Conservation (phyloP, 2,113 vertebrate species). For the Hydrochoerus hydrochaeris region DNA sequence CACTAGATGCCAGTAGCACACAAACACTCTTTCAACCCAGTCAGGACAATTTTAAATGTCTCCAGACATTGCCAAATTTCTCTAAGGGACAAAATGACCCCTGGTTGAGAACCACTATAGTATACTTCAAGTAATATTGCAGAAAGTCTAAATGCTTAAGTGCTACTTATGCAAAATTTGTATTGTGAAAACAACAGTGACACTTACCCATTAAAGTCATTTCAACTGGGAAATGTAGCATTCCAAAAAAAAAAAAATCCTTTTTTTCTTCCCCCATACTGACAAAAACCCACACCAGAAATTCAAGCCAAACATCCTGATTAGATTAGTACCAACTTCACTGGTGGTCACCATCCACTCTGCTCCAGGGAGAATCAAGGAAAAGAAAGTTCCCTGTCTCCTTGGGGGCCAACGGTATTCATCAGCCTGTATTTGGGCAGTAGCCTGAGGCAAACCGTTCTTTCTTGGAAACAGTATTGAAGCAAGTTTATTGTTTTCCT, state of each 20-base stretch:
- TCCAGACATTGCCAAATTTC: neutral
- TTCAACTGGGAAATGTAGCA: constrained; percentile 33
- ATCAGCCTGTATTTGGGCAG: constrained; percentile 58
- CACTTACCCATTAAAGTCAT: constrained; percentile 45
- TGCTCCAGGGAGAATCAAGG: constrained; percentile 41
- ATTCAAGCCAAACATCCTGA: constrained; percentile 78
- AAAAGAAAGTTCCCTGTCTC: constrained; percentile 67
- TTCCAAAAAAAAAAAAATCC: constrained; percentile 56
- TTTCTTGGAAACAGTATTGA: constrained; percentile 69
- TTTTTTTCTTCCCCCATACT: constrained; percentile 35
- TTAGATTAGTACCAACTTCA: constrained; percentile 78
- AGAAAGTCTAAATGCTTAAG: constrained; percentile 48
- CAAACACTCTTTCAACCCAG: neutral
- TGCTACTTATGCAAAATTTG: constrained; percentile 25
- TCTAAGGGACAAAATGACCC: neutral
- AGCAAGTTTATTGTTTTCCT: constrained; percentile 78
- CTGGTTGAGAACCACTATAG: neutral
- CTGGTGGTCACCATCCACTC: constrained; percentile 65
- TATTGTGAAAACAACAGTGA: constrained; percentile 42
- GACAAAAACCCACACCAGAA: constrained; percentile 75
- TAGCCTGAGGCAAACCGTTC: constrained; percentile 62
- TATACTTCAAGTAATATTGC: neutral
- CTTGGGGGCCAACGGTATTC: constrained; percentile 6
- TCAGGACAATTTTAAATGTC: neutral
- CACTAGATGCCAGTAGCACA: neutral